Percentiles rank a stretch among this genome's conserved stretches.
Conservation (phyloP, 2,888 invertebrate species). For the Nomada ferruginata region DNA sequence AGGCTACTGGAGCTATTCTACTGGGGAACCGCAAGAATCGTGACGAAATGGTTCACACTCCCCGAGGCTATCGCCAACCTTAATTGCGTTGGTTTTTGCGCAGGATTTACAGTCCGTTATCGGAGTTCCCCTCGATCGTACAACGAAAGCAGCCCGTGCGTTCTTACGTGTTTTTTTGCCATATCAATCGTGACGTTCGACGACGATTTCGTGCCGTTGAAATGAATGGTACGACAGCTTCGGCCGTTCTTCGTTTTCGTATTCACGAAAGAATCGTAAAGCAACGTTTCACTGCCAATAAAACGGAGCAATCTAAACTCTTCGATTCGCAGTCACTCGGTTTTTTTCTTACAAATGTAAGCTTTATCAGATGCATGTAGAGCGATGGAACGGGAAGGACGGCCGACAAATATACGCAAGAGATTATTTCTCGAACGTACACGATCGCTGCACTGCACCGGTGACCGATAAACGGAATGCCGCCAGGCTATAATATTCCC, state of each 20-base stretch:
- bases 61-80: background rate
- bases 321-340: background rate
- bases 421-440: background rate
- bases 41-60: slow-evolving; percentile 3
- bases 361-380: slow-evolving; percentile 3
- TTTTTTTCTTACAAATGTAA: slow-evolving; percentile 9
- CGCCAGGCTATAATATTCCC: background rate
- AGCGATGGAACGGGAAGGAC: background rate
- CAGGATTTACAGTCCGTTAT: background rate
- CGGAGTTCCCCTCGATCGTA: background rate
- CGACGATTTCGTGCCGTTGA: background rate
- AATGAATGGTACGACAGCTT: background rate
- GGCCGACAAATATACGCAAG: too few species aligned
- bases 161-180: background rate
- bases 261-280: slow-evolving; percentile 51
- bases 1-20: slow-evolving; percentile 2
- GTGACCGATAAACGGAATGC: slow-evolving; percentile 24
- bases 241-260: slow-evolving; percentile 29
- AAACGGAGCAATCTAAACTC: slow-evolving; percentile 16
- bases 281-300: slow-evolving; percentile 24
- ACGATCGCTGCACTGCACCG: slow-evolving; percentile 33
- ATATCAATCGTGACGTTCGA: background rate
- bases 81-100: slow-evolving; percentile 6
- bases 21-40: background rate
- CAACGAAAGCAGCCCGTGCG: background rate